These are phyloP conservation scores for Clarias gariepinus DNA, from an alignment of 2,113 vertebrate genomes.

Conservation along the genomic window DNA sequence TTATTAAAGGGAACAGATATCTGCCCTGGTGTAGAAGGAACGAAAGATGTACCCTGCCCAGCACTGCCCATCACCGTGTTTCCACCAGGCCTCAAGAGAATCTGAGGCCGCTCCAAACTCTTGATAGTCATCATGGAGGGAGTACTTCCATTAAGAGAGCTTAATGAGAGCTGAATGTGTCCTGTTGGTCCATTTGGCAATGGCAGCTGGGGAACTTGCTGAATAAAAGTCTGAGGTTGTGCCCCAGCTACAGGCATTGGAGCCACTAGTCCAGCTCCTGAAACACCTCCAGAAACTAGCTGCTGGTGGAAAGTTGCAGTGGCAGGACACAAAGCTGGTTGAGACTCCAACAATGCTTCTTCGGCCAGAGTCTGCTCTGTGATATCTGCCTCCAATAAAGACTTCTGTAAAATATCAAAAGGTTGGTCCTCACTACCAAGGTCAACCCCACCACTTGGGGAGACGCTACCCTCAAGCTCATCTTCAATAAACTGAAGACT, in stretches of 20 bases:
- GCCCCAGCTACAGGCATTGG: conserved; percentile 81
- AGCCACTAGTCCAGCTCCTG: conserved; percentile 75
- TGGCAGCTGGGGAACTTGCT: conserved; percentile 86
- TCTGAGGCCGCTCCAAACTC: conserved; percentile 91
- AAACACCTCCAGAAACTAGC: conserved; percentile 69
- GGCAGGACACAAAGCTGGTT: conserved; percentile 68
- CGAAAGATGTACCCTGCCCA: conserved; percentile 76
- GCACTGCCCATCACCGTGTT: conserved; percentile 57
- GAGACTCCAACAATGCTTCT: conserved; percentile 94
- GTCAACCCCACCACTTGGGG: conserved; percentile 79
- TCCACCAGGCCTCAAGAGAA: conserved; percentile 85
- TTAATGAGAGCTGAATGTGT: conserved; percentile 88
- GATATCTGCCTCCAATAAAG: conserved; percentile 96
- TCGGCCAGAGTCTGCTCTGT: conserved; percentile 97
- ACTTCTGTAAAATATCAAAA: conserved; percentile 98
- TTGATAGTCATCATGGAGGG: conserved; percentile 94
- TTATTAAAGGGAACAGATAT: conserved; percentile 92
- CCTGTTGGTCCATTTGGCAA: conserved; percentile 87
- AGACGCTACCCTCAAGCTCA: conserved; percentile 83
- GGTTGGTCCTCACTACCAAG: conserved; percentile 93
- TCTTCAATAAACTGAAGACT: conserved; percentile 96
- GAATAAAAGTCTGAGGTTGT: conserved; percentile 87
- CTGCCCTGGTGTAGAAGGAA: conserved; percentile 83
- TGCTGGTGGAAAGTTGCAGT: conserved; percentile 68
- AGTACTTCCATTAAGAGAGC: conserved; percentile 85